Evolutionary conservation across 2,113 vertebrate genomes (phyloP), one percentile per base, ranked within the genome.

Genomic region (Laticauda laticaudata): DNA sequence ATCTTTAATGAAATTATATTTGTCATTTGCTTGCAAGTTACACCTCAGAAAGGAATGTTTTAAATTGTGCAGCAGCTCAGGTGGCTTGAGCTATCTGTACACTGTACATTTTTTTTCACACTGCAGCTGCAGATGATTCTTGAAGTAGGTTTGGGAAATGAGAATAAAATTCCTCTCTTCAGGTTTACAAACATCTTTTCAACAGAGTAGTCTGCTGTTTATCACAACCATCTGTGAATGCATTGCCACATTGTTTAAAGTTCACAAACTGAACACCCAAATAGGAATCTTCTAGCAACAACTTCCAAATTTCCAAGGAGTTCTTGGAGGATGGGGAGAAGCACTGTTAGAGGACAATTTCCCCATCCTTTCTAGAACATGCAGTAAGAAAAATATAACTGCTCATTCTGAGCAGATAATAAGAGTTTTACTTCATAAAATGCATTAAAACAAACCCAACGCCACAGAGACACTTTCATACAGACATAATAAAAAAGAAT

Each of bases 21-120:
- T 91, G 81, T 92, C 2, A 85, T 94, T 95, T 91, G 64, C 61
- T 89, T 91, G 53, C 88, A 89, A 94, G 91, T 21, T 43, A 93
- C 93, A 54, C 91, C 51, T 29, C 75, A 86, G 45, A 21, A 90
- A 94, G 93, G 56, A 43, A 85, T 88, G 92, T 51, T 95, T 69
- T 23, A 94, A 0, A 88, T 95, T 91, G 87, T 45, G 86, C 55
- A 90, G 89, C 75, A 90, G 75, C 54, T 20, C 59, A 51, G 69
- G 43, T 26, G 95, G 34, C 91, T 87, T 94, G 91, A 93, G 81
- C 69, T 91, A 91, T 91, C 86, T 86, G 55, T 61, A 21, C 91
- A 92, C 87, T 15, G 61, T n/a, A 34, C 15, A 92, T 39, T 81
- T 39, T 89, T 94, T 87, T 1, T 94, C 93, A 26, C 34, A 89